phyloP scores from a whole-genome alignment of 2,888 invertebrate species.

The Epirrhoe alternata region DNA sequence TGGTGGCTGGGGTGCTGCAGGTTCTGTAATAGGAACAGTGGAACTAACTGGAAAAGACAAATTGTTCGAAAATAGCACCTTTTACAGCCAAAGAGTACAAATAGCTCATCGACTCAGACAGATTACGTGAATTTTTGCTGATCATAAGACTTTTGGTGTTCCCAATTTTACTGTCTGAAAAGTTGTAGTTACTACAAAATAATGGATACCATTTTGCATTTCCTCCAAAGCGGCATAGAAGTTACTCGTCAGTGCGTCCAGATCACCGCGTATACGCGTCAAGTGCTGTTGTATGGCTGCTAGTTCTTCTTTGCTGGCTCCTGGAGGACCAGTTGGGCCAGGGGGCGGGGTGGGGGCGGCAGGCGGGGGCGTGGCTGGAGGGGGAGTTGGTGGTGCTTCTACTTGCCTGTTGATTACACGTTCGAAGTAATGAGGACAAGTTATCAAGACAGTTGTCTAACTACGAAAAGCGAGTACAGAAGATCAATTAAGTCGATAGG shows the following conservation, averaged over 20 bases:
- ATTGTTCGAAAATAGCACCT: background rate
- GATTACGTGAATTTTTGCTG: background rate
- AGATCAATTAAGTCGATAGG: too few species aligned
- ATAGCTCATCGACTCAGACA: background rate
- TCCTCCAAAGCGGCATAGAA: slow-evolving; percentile 39
- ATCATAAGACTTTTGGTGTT: too few species aligned
- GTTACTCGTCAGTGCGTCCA: slow-evolving; percentile 55
- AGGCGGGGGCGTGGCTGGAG: slow-evolving; percentile 13
- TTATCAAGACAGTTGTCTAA: too few species aligned
- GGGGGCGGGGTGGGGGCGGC: slow-evolving; percentile 2
- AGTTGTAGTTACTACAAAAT: background rate
- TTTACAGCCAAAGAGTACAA: background rate
- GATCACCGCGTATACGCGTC: slow-evolving; percentile 50
- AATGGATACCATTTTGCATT: slow-evolving; percentile 22
- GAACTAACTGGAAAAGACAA: background rate
- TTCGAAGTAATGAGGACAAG: background rate
- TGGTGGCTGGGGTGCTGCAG: slow-evolving; percentile 10
- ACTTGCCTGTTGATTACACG: slow-evolving; percentile 6
- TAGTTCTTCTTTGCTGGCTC: slow-evolving; percentile 47
- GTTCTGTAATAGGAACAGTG: slow-evolving; percentile 6
- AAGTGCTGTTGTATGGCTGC: slow-evolving; percentile 44
- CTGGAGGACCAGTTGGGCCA: background rate
- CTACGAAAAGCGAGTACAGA: too few species aligned
- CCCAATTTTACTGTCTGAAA: background rate
- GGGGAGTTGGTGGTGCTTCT: slow-evolving; percentile 12